These are phyloP conservation scores for Thripadectes ignobilis DNA, from an alignment of 2,797 vertebrate genomes.

Conservation along the genomic window DNA sequence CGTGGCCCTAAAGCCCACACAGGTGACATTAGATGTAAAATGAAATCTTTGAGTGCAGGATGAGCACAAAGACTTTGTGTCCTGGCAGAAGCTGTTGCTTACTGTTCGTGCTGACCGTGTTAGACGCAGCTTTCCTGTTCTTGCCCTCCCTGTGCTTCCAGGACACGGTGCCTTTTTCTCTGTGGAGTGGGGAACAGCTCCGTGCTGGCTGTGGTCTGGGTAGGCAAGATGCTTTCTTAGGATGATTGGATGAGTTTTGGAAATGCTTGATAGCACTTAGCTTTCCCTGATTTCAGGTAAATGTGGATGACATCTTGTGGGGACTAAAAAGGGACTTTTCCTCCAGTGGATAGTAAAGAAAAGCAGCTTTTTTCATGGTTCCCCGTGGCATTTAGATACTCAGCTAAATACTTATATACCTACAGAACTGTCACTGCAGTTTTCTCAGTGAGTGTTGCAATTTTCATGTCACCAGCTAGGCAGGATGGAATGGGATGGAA, in stretches of 20 bases:
- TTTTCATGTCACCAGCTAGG: neutral
- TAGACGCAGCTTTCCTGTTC: neutral
- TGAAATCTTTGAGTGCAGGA: neutral
- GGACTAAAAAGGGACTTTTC: neutral
- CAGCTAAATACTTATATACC: accelerated
- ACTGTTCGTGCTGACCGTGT: neutral
- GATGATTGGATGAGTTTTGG: neutral
- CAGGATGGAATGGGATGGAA: neutral
- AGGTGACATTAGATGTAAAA: neutral
- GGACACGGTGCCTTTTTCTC: neutral
- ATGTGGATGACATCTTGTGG: accelerated
- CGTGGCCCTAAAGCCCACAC: neutral
- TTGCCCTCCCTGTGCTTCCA: too few relatives aligned
- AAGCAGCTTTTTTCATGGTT: neutral
- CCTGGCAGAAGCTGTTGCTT: neutral
- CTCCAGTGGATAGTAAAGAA: neutral
- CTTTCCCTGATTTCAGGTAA: neutral
- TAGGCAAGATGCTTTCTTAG: neutral
- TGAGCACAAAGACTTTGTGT: neutral
- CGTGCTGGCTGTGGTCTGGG: neutral
- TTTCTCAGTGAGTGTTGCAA: neutral
- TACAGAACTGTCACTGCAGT: neutral
- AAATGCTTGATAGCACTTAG: neutral
- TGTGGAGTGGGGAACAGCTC: neutral
- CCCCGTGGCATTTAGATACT: neutral